Evolutionary conservation across 2,888 invertebrate species (phyloP), one percentile per base, ranked within the genome.

Genomic region (Cephus pygmeus): DNA sequence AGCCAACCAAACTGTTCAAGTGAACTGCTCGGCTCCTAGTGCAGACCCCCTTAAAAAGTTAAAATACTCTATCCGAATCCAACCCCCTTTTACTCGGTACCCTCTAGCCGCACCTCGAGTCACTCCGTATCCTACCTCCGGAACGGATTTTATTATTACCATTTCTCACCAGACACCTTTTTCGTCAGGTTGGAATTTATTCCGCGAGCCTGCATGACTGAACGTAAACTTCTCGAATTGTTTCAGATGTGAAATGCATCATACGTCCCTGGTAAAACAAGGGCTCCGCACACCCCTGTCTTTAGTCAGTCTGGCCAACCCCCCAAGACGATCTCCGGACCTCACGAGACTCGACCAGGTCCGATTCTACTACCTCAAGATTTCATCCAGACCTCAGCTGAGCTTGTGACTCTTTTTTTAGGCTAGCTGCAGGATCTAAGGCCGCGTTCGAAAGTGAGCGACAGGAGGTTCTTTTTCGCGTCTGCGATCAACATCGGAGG

Each of bases 1-100:
- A 89, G 88, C 89, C 87, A 88, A 87, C 90, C 89, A 89, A 90
- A 90, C 89, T 89, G 89, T 90, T 90, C 87, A 88, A 87, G 89
- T 89, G 88, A 88, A 89, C 88, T 87, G 89, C 85, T 88, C 85
- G 82, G 82, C 83, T 83, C 81, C 84, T 82, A 83, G 77, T 76
- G 78, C 83, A 80, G 82, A 83, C 83, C 80, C 87, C 86, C 86
- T 87, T 87, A 85, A 87, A 90, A 90, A 89, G 88, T 90, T 90
- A 87, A 90, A 90, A 90, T 89, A 89, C 87, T 87, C 88, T 85
- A 85, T 85, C 77, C 80, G 31, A 30, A 56, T 34, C 79, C 82
- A 80, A 82, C 77, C 81, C 80, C 77, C 77, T 75, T 77, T 75
- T 79, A 79, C 81, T 76, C 83, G 77, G 77, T 81, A 80, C 80